A percentile compares a stretch with the other conserved stretches of the same genome.
These are phyloP conservation scores for Drosophila pseudoananassae DNA, from an alignment of 1,140 invertebrate genomes.

Conservation along the genomic window DNA sequence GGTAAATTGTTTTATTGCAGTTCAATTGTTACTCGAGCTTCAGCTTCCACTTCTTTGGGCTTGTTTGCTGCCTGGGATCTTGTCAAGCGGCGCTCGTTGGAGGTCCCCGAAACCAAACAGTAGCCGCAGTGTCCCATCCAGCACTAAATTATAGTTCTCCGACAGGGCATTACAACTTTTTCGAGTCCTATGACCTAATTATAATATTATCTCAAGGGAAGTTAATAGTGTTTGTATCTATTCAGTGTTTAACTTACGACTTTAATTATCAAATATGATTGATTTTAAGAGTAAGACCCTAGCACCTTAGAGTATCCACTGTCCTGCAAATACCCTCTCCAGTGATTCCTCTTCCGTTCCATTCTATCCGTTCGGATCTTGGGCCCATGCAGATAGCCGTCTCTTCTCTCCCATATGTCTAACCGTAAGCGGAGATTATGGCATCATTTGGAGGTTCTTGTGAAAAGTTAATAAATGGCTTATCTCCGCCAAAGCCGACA, in stretches of 20 bases:
- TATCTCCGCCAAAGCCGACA: slow-evolving; percentile 67
- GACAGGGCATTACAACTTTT: slow-evolving; percentile 30
- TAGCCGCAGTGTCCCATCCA: slow-evolving; percentile 43
- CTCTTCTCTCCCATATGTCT: slow-evolving; percentile 67
- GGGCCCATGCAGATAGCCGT: slow-evolving; percentile 42
- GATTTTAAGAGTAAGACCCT: too few species aligned
- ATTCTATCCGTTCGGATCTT: slow-evolving; percentile 67
- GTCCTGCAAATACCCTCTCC: background rate
- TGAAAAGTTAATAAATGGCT: slow-evolving; percentile 83
- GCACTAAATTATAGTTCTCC: slow-evolving; percentile 45
- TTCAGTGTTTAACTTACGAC: background rate
- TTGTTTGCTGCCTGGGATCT: slow-evolving; percentile 59
- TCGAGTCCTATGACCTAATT: slow-evolving; percentile 2
- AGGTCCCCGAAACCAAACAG: slow-evolving; percentile 62
- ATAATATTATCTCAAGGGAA: background rate
- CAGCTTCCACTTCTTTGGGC: slow-evolving; percentile 50
- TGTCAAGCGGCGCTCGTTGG: slow-evolving; percentile 71
- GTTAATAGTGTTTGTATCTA: background rate
- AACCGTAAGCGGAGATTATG: slow-evolving; percentile 80
- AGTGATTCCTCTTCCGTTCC: slow-evolving; percentile 21
- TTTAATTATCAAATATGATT: too few species aligned
- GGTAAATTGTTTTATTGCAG: slow-evolving; percentile 83
- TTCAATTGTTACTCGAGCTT: slow-evolving; percentile 69
- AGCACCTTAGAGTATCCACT: slow-evolving; percentile 41
- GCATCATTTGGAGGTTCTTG: slow-evolving; percentile 75